Conservation (phyloP, 2,888 invertebrate species). For the Druceiella hillmani region DNA sequence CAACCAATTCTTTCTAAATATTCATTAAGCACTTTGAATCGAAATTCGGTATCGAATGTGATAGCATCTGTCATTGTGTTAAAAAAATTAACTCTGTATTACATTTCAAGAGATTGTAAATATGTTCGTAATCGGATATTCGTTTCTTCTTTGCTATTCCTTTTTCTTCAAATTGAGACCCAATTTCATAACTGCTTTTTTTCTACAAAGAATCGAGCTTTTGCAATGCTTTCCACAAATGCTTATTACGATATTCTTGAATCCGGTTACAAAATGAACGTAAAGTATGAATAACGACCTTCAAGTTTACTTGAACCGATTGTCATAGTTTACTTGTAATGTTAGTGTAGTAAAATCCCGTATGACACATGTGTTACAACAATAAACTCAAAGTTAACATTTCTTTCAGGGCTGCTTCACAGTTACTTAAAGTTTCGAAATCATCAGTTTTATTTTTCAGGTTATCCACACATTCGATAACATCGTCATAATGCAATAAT, state of each 20-base stretch:
- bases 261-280: neutral
- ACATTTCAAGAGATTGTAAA: neutral
- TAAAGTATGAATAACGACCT: neutral
- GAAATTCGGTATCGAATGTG: neutral
- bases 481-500: neutral
- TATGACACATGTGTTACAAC: neutral
- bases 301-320: constrained; percentile 1
- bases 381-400: constrained; percentile 1
- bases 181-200: neutral
- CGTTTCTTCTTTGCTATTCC: neutral
- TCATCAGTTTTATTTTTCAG: constrained; percentile 1
- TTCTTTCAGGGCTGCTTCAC: constrained; percentile 1
- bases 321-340: neutral
- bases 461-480: neutral
- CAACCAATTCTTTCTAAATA: neutral
- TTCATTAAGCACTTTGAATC: constrained; percentile 1
- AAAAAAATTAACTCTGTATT: no score
- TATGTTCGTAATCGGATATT: neutral
- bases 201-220: neutral
- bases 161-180: constrained; percentile 1
- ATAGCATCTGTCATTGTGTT: neutral
- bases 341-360: neutral
- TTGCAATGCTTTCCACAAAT: neutral
- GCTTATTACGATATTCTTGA: neutral
- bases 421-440: constrained; percentile 1